These are phyloP conservation scores for Empis livida DNA, from an alignment of 2,888 invertebrate species.

Conservation along the genomic window DNA sequence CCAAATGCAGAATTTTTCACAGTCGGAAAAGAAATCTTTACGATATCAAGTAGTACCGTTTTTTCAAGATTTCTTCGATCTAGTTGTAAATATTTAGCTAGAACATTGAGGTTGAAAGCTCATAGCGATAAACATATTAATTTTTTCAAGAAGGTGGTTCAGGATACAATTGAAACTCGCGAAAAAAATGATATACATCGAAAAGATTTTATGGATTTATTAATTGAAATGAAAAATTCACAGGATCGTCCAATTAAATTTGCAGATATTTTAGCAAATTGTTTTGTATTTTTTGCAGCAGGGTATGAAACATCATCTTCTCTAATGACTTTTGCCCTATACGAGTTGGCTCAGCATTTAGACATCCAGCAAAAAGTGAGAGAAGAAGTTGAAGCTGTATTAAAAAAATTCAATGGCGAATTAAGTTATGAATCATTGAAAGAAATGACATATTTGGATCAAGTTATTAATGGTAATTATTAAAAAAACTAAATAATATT, in stretches of 20 bases:
- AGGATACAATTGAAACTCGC: neutral
- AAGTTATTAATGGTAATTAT: slow-evolving; percentile 35
- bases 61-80: neutral
- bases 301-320: slow-evolving; percentile 38
- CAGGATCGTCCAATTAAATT: neutral
- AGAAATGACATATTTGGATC: slow-evolving; percentile 39
- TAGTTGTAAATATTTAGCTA: neutral
- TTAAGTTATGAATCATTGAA: slow-evolving; percentile 18
- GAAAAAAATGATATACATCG: neutral
- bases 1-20: neutral
- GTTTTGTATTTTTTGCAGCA: slow-evolving; percentile 36
- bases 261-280: slow-evolving; percentile 28
- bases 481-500: no score
- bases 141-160: neutral
- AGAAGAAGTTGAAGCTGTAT: slow-evolving; percentile 24
- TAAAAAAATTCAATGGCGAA: slow-evolving; percentile 30
- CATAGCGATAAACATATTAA: neutral
- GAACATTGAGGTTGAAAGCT: neutral
- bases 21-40: neutral
- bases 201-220: neutral
- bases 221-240: neutral
- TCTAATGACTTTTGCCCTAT: slow-evolving; percentile 29
- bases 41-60: slow-evolving; percentile 4
- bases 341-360: slow-evolving; percentile 31
- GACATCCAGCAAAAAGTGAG: slow-evolving; percentile 30